These are phyloP conservation scores for Gnatocerus cornutus DNA, from an alignment of 2,888 invertebrate genomes.

Conservation along the genomic window DNA sequence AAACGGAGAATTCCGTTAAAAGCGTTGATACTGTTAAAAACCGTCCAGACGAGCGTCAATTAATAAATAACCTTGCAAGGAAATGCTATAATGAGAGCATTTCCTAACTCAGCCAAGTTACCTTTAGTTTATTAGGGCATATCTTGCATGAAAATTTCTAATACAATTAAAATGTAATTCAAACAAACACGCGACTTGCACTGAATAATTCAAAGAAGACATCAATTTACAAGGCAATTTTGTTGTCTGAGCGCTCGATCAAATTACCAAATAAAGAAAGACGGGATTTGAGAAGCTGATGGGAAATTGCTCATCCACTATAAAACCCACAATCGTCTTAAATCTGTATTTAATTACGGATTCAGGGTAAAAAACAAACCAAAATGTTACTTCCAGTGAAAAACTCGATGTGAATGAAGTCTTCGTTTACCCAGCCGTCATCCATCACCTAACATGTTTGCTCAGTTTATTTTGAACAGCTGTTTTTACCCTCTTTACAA, in stretches of 20 bases:
- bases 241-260: neutral
- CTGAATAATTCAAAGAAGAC: neutral
- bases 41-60: too few species aligned
- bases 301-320: conserved; percentile 2
- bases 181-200: too few species aligned
- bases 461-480: conserved; percentile 41
- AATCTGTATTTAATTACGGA: neutral
- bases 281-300: neutral
- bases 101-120: too few species aligned
- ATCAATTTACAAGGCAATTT: neutral
- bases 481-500: conserved; percentile 42
- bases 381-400: neutral
- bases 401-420: neutral
- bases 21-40: too few species aligned
- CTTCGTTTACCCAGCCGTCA: conserved; percentile 14
- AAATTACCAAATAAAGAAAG: conserved; percentile 20
- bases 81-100: too few species aligned
- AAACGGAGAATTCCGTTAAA: too few species aligned
- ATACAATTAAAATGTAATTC: too few species aligned
- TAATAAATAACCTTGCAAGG: too few species aligned
- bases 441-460: conserved; percentile 27
- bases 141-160: too few species aligned
- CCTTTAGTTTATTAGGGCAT: too few species aligned
- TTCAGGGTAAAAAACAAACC: neutral
- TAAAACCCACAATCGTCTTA: neutral